These are phyloP conservation scores for Bufo bufo DNA, from an alignment of 2,113 vertebrate genomes.

Conservation along the genomic window DNA sequence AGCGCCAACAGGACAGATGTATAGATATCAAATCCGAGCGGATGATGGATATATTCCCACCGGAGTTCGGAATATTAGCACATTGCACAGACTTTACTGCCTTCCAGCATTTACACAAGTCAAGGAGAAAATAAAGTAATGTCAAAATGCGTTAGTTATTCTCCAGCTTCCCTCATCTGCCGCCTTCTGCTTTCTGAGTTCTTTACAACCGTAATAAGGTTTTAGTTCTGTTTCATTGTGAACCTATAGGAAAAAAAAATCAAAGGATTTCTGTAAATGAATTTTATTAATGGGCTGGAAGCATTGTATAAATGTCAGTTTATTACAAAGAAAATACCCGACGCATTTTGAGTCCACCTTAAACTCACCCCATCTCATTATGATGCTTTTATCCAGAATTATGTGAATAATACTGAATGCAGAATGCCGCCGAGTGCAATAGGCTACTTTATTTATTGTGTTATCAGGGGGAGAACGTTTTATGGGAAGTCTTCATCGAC, in stretches of 20 bases:
- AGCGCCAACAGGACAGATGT: background rate
- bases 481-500: background rate
- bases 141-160: conserved; percentile 34
- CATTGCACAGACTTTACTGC: conserved; percentile 8
- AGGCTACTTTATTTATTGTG: conserved; percentile 25
- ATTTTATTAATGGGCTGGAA: background rate
- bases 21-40: background rate
- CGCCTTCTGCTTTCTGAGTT: conserved; percentile 22
- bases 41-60: conserved; percentile 19
- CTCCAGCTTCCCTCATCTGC: background rate
- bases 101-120: conserved; percentile 29
- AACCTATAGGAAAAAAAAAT: conserved; percentile 12
- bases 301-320: conserved; percentile 15
- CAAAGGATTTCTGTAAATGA: background rate
- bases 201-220: conserved; percentile 31
- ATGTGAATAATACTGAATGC: background rate
- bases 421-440: background rate
- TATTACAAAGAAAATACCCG: background rate
- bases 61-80: conserved; percentile 23
- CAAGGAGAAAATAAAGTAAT: conserved; percentile 27
- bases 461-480: background rate
- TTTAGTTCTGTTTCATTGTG: conserved; percentile 32
- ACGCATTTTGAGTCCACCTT: background rate
- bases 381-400: conserved; percentile 37
- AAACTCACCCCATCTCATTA: conserved; percentile 15